Base-by-base conservation (phyloP, 2,797 vertebrate genomes). In the Muscicapa comitata region DNA sequence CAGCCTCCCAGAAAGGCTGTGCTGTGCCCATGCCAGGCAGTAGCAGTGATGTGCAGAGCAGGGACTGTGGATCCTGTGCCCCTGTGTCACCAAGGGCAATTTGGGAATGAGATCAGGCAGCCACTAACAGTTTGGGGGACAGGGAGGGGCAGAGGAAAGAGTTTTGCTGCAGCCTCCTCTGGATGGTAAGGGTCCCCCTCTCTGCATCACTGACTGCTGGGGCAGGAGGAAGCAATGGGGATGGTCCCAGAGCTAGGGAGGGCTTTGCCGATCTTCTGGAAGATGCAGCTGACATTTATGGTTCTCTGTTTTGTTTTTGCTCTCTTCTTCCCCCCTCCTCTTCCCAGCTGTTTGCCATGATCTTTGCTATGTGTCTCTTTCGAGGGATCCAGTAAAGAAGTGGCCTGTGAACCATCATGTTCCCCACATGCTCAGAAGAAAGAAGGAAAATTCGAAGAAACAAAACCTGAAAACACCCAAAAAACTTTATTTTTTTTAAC, bases 301-400 rank as follows among this genome's bases (percentile, higher is more conserved):
- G 5, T 68, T 77, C 55, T 90, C 38, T 94, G 11, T 87, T 91
- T 90, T 90, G 68, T 43, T 77, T 90, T 38, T 94, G 18, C 19
- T 45, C 73, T 94, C 17, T 82, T 86, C 43, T 81, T 29, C 10
- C 26, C 10, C 8, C 1, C 3, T 66, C 13, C 7, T 58, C 50
- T 96, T 91, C 29, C 17, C 98, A 99, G 99, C 98, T 99, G 33
- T 99, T 99, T 23, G 98, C 99, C 90, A 99, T 99, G 99, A 97
- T 99, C 93, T 99, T 99, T 53, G 99, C 99, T 24, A 99, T 99
- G 99, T 99, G 99, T 97, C 98, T 99, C 92, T 99, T 99, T 96
- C 97, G 98, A 94, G 99, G 99, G 65, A 99, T 99, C 97, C 99
- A 99, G 96, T 99, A 98, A 51, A 97, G 55, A 80, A 85, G 96